phyloP scores from a whole-genome alignment of 2,113 vertebrate species.

The Phaethornis superciliosus region DNA sequence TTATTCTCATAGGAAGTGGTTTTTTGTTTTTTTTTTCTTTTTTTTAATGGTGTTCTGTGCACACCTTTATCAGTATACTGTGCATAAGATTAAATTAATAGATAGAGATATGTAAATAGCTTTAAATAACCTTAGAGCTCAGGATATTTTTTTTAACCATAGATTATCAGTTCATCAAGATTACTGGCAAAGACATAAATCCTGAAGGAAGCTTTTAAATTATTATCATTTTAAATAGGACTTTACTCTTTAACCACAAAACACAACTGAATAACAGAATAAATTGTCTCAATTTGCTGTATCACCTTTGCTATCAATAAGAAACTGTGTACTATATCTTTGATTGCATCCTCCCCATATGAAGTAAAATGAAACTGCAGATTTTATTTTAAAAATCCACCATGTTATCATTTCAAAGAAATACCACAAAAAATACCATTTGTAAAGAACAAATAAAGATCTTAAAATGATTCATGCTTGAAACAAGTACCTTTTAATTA shows the following conservation, averaged over 20 bases:
- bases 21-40: too few species aligned
- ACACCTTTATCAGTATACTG: background rate
- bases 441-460: background rate
- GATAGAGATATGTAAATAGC: background rate
- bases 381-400: background rate
- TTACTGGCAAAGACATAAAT: constrained; percentile 14
- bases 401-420: background rate
- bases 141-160: constrained; percentile 14
- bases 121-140: background rate
- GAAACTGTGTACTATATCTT: background rate
- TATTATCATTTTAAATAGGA: background rate
- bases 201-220: background rate
- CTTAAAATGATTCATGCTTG: background rate
- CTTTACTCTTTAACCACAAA: constrained; percentile 2
- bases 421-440: background rate
- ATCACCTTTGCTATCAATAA: background rate
- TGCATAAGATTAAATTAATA: background rate
- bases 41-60: constrained; percentile 1
- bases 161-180: constrained; percentile 24
- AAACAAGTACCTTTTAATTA: background rate
- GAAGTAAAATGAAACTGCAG: background rate
- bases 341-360: background rate
- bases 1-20: constrained; percentile 8
- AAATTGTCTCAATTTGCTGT: background rate
- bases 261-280: background rate